Evolutionary conservation across 2,113 vertebrate species (phyloP), one percentile per base, ranked within the genome.

Genomic region (Myiozetetes cayanensis): DNA sequence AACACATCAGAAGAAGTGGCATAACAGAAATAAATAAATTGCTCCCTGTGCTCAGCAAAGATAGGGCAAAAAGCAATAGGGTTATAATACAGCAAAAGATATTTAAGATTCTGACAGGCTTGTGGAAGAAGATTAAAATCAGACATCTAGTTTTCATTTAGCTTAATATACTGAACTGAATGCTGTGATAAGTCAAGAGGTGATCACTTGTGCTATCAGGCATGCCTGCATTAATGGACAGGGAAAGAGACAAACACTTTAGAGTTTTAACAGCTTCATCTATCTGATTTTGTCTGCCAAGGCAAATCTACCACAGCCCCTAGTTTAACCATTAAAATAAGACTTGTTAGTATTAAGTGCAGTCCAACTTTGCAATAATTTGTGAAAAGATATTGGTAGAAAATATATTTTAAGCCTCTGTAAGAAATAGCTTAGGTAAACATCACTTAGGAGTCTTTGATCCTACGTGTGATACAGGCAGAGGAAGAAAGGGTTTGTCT

Each of bases 61-160:
- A 73, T 30, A 90, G 58, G 22, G 23, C 12, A 85, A 55, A 37
- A 83, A 77, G 31, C 37, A 88, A 53, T 35, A 55, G 28, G 44
- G 28, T 85, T 73, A 77, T 43, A 83, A 46, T 43, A 23, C 41
- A 21, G 59, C 12, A 73, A 73, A 96, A 93, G 6, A n/a, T 73
- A 73, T 58, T 96, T 76, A 85, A 37, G 31, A 49, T 10, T 12
- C 49, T 73, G 82, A 85, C 67, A 85, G 61, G 28, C 33, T 93
- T 33, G 7, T 82, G 53, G n/a, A 56, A 56, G 66, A 79, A 95
- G 92, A 85, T 94, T 85, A 75, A 95, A 82, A 94, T 83, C 82
- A 90, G 78, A 53, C 4, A 76, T 85, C 22, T 76, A 77, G 23
- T 73, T 94, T 93, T 93, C 79, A 86, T 93, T 94, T 95, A 83